phyloP scores from a whole-genome alignment of 2,888 invertebrate species.

The Plusia festucae region DNA sequence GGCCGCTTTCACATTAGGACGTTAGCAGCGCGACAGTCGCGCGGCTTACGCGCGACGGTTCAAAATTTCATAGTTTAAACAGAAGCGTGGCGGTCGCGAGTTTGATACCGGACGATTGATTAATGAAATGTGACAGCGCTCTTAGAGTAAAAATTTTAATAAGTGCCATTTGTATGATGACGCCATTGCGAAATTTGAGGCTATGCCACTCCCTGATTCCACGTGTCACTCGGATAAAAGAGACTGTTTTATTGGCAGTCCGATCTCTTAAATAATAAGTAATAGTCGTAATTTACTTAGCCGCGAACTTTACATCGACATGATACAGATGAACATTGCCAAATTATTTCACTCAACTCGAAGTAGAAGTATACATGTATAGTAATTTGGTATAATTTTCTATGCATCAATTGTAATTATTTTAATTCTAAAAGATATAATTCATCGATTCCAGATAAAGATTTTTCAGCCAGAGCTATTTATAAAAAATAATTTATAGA shows the following conservation, averaged over 20 bases:
- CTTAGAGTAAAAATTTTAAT: constrained; percentile 27
- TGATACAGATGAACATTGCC: constrained; percentile 15
- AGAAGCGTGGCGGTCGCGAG: too few species aligned
- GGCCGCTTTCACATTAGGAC: too few species aligned
- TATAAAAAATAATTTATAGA: neutral
- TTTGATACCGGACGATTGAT: too few species aligned
- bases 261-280: constrained; percentile 4
- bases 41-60: too few species aligned
- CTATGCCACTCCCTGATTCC: neutral
- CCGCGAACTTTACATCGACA: constrained; percentile 52
- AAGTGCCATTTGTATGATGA: constrained; percentile 39
- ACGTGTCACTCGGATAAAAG: neutral
- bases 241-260: neutral
- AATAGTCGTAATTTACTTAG: constrained; percentile 22
- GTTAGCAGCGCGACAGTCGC: too few species aligned
- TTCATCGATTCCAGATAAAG: too few species aligned
- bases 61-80: too few species aligned
- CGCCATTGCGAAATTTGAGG: constrained; percentile 35
- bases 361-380: too few species aligned
- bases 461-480: too few species aligned
- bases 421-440: neutral
- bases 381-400: too few species aligned
- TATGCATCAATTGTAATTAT: neutral
- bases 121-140: too few species aligned
- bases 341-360: too few species aligned